phyloP scores from a whole-genome alignment of 2,113 vertebrate genomes.

The Pyxicephalus adspersus region DNA sequence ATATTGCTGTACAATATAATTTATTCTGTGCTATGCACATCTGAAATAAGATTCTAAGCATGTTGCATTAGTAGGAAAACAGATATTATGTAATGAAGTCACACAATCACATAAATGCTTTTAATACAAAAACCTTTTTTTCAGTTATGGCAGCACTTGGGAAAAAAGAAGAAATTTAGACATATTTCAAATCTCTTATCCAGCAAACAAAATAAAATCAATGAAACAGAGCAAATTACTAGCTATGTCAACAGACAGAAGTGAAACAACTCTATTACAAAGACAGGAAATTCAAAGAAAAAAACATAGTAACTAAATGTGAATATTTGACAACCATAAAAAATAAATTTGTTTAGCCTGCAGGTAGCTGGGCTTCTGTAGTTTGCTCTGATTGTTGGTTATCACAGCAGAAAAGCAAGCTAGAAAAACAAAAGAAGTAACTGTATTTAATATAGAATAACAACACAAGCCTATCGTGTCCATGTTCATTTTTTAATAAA shows the following conservation, averaged over 20 bases:
- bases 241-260: not conserved
- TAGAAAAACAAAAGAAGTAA: not conserved
- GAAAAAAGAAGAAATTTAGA: not conserved
- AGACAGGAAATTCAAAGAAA: not conserved
- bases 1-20: too few species aligned
- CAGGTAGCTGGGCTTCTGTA: not conserved
- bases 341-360: not conserved
- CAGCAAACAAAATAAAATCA: slow-evolving; percentile 5
- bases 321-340: slow-evolving; percentile 13
- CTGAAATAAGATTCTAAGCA: too few species aligned
- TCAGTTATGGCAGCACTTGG: not conserved
- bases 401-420: not conserved
- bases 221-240: slow-evolving; percentile 22
- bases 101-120: not conserved
- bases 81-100: not conserved
- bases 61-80: too few species aligned
- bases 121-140: not conserved
- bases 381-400: not conserved
- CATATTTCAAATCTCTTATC: not conserved
- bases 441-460: not conserved
- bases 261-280: not conserved
- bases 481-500: too few species aligned
- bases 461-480: not conserved
- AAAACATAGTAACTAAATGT: slow-evolving; percentile 1
- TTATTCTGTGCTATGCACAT: too few species aligned